Evolutionary conservation across 2,888 invertebrate species (phyloP), one percentile per base, ranked within the genome.

Genomic region (Ceramica pisi): DNA sequence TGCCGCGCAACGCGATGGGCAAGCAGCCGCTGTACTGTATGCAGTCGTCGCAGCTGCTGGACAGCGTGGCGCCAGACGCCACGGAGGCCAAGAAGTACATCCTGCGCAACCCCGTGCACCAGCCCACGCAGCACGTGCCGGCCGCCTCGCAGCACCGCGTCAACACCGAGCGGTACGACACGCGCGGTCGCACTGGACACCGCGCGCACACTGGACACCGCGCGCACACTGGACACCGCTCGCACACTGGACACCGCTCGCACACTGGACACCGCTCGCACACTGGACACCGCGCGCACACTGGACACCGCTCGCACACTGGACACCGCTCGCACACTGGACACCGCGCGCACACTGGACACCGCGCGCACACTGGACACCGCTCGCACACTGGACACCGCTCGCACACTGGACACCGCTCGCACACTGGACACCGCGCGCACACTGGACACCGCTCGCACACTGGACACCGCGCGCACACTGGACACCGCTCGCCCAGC

Each of bases 311-410:
- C 46, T 0, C 19, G 51, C 31, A 31, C 31, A 31, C n/a, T n/a
- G n/a, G n/a, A n/a, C n/a, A n/a, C n/a, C n/a, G n/a, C n/a, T n/a
- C n/a, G n/a, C n/a, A n/a, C n/a, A n/a, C n/a, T n/a, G n/a, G n/a
- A n/a, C 91, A 94, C 67, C 81, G 91, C 82, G 93, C 97, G 78
- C 97, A 97, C 90, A 98, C 98, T 46, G 84, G 76, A 50, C 6
- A 41, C 48, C 19, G 1, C 44, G 6, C n/a, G 12, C 38, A 6
- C 4, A 23, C 53, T 5, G 12, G 23, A 21, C 48, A 51, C 31
- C 23, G 12, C 46, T 0, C 19, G 51, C 31, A 31, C 31, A 31
- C n/a, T n/a, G n/a, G n/a, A n/a, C n/a, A n/a, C n/a, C n/a, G n/a
- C n/a, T n/a, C n/a, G n/a, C n/a, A n/a, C 4, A 23, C 53, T 5